Evolutionary conservation across 2,797 vertebrate species (phyloP).

Genomic region (Gambelia wislizenii): DNA sequence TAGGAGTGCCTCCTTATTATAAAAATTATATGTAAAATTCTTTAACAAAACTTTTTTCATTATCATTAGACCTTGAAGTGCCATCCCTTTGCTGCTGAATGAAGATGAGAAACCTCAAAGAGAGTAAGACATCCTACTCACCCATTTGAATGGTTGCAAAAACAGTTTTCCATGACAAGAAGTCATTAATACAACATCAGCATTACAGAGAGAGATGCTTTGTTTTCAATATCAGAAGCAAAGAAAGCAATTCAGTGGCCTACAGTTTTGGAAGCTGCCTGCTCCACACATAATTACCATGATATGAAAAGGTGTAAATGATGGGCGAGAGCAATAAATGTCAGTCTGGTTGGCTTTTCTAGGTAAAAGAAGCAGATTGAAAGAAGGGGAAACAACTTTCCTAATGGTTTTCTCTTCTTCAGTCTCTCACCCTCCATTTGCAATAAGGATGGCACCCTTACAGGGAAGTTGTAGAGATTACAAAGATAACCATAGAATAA

Average conservation of each 20-base stretch:
- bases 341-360: neutral
- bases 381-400: neutral
- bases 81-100: slow-evolving; percentile 48
- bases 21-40: slow-evolving; percentile 52
- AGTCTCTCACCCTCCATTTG: neutral
- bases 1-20: neutral
- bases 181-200: slow-evolving; percentile 34
- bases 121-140: slow-evolving; percentile 44
- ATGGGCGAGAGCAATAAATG: slow-evolving; percentile 22
- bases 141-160: slow-evolving; percentile 47
- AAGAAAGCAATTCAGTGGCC: slow-evolving; percentile 5
- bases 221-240: slow-evolving; percentile 1
- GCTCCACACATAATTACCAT: slow-evolving; percentile 5
- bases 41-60: slow-evolving; percentile 71
- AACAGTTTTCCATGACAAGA: slow-evolving; percentile 33
- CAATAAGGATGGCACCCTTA: neutral
- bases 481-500: neutral
- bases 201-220: slow-evolving; percentile 32
- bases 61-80: slow-evolving; percentile 69
- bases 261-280: neutral
- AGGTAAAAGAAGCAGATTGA: slow-evolving; percentile 5
- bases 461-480: neutral
- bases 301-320: slow-evolving; percentile 8
- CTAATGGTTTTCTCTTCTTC: neutral
- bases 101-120: slow-evolving; percentile 61